These are phyloP conservation scores for Chelon labrosus DNA, from an alignment of 2,797 vertebrate genomes.

Conservation along the genomic window DNA sequence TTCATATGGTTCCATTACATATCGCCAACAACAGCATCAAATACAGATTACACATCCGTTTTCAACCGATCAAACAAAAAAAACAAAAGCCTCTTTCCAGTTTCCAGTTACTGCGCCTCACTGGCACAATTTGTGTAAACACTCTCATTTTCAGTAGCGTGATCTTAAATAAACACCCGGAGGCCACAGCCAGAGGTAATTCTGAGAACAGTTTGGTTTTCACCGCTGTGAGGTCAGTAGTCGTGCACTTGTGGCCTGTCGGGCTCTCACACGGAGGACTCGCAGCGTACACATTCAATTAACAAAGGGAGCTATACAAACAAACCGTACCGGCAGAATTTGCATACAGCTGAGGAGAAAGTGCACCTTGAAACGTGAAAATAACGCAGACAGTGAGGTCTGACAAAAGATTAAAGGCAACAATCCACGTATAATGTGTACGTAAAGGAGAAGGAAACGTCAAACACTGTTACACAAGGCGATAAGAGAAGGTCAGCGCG, in stretches of 20 bases:
- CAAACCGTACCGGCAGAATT: constrained; percentile 72
- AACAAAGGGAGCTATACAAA: constrained; percentile 40
- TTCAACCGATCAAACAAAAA: constrained; percentile 16
- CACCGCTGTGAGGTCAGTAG: constrained; percentile 71
- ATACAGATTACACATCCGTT: constrained; percentile 40
- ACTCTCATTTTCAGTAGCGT: constrained; percentile 49
- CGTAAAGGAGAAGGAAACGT: constrained; percentile 63
- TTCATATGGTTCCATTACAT: constrained; percentile 29
- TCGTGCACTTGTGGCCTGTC: constrained; percentile 68
- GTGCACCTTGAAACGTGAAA: not conserved
- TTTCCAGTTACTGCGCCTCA: constrained; percentile 25
- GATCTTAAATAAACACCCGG: constrained; percentile 47
- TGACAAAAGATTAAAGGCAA: constrained; percentile 48
- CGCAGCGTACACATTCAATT: constrained; percentile 56
- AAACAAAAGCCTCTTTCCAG: constrained; percentile 31
- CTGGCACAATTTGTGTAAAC: constrained; percentile 47
- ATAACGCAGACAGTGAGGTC: constrained; percentile 39
- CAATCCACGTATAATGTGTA: constrained; percentile 49
- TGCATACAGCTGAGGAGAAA: constrained; percentile 17
- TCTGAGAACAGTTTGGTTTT: constrained; percentile 70
- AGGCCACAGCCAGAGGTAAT: constrained; percentile 36
- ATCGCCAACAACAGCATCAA: constrained; percentile 45
- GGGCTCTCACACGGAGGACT: constrained; percentile 42
- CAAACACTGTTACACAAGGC: constrained; percentile 35
- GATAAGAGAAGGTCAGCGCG: constrained; percentile 13